phyloP scores from a whole-genome alignment of 1,140 invertebrate genomes.

The Nebria ingens region DNA sequence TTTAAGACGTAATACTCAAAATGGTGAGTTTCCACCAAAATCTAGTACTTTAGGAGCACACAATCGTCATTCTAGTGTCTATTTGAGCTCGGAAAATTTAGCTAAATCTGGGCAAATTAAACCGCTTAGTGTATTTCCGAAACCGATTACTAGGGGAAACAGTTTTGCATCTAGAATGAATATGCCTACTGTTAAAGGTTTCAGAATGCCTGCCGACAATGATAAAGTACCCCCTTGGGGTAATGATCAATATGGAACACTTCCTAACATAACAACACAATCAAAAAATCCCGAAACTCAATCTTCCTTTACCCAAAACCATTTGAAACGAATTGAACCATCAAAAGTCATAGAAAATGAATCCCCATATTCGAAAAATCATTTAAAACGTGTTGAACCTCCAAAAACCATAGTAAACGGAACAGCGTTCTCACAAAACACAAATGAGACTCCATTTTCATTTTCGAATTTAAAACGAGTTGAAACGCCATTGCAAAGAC shows the following conservation, averaged over 20 bases:
- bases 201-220: no score
- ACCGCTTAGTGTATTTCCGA: slow-evolving; percentile 13
- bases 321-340: no score
- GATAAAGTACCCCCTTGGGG: no score
- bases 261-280: no score
- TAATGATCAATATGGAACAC: no score
- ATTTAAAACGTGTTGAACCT: not conserved
- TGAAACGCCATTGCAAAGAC: slow-evolving; percentile 9
- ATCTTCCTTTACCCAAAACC: no score
- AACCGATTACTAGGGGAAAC: slow-evolving; percentile 23
- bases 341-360: no score
- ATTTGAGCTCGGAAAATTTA: slow-evolving; percentile 11
- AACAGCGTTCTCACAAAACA: slow-evolving; percentile 26
- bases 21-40: no score
- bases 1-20: slow-evolving; percentile 7
- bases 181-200: slow-evolving; percentile 28
- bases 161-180: slow-evolving; percentile 18
- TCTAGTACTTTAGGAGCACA: slow-evolving; percentile 4
- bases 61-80: slow-evolving; percentile 2
- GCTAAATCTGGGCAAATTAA: not conserved
- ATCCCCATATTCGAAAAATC: slow-evolving; percentile 4
- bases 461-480: no score
- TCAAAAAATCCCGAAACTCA: no score
- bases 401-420: slow-evolving; percentile 18
- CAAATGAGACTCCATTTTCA: no score